Evolutionary conservation across 2,113 vertebrate genomes (phyloP).

Genomic region (Chaetorhynchus papuensis): DNA sequence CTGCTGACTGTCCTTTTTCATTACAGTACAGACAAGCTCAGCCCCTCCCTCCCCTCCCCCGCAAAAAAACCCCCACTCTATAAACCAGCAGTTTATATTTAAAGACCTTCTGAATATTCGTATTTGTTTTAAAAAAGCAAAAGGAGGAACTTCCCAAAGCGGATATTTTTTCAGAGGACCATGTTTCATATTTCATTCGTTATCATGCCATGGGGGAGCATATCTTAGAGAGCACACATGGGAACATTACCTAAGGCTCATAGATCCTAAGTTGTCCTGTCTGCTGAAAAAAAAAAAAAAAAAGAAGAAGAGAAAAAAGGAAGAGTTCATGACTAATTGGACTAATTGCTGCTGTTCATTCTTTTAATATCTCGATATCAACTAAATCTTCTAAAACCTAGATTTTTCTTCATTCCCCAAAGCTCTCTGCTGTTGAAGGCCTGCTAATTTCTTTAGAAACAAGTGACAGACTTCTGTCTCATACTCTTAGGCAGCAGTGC

Average conservation of each 20-base stretch:
- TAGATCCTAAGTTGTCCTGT: background rate
- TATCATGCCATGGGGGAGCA: background rate
- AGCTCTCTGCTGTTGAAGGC: background rate
- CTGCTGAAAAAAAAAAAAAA: background rate
- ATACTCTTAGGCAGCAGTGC: background rate
- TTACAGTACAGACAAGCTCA: background rate
- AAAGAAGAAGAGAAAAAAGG: too few relatives aligned
- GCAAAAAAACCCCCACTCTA: background rate
- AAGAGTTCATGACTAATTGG: background rate
- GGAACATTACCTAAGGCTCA: background rate
- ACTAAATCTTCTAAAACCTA: background rate
- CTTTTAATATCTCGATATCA: background rate
- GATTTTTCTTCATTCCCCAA: background rate
- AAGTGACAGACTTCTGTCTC: background rate
- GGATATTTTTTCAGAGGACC: background rate
- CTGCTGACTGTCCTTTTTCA: background rate
- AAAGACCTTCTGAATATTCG: background rate
- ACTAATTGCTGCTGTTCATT: background rate
- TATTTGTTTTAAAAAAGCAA: background rate
- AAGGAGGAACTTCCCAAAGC: background rate
- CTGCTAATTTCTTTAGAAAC: background rate
- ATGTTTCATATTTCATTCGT: background rate
- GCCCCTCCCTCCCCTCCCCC: rapidly evolving
- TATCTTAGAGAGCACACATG: rapidly evolving
- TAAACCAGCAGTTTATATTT: background rate